These are phyloP conservation scores for Microctonus brassicae DNA, from an alignment of 2,888 invertebrate species.

Conservation along the genomic window DNA sequence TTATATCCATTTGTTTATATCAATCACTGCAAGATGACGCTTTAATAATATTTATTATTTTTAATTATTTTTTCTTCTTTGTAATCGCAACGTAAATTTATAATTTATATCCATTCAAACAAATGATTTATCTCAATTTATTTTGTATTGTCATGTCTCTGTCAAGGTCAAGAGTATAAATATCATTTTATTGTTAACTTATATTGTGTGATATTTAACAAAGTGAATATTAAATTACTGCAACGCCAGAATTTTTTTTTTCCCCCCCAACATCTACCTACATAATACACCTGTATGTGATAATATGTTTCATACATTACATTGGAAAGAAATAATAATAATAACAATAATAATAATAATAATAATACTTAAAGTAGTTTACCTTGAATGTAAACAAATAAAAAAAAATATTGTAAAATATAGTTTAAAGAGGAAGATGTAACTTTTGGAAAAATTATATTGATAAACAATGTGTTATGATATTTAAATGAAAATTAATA, in stretches of 20 bases:
- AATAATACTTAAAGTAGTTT: not conserved
- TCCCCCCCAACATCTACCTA: not conserved
- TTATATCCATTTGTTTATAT: not conserved
- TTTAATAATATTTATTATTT: too few species aligned
- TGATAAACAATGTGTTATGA: not conserved
- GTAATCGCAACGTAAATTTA: not conserved
- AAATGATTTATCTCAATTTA: not conserved
- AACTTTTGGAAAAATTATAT: not conserved
- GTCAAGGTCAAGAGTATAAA: not conserved
- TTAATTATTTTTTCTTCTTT: not conserved
- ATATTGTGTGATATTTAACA: not conserved
- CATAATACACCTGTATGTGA: not conserved
- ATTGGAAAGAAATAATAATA: not conserved
- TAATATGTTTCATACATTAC: not conserved
- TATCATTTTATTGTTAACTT: not conserved
- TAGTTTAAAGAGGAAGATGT: not conserved
- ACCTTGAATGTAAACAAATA: too few species aligned
- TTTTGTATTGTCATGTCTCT: not conserved
- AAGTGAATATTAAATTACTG: constrained; percentile 1
- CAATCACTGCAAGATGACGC: not conserved
- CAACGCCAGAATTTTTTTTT: not conserved
- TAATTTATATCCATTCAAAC: not conserved
- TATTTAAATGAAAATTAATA: not conserved
- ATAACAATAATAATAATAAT: not conserved
- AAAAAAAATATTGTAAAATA: constrained; percentile 1